Evolutionary conservation across 2,113 vertebrate genomes (phyloP).

Genomic region (Nannospalax galili): DNA sequence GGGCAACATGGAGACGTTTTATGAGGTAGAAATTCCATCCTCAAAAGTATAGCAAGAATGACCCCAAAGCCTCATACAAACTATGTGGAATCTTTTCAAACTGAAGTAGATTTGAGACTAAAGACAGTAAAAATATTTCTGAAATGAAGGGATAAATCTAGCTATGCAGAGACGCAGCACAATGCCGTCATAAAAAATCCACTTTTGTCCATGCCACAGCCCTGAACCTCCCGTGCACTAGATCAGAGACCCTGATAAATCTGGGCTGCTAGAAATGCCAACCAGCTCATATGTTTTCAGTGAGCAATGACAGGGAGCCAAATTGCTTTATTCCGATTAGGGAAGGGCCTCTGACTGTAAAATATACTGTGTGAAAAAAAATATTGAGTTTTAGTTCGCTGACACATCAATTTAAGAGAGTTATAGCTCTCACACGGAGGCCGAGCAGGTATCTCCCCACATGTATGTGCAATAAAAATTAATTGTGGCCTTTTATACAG

Average conservation of each 20-base stretch:
- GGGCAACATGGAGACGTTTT: background rate
- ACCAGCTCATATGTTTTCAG: constrained; percentile 89
- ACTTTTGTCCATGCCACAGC: constrained; percentile 84
- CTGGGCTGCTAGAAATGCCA: constrained; percentile 88
- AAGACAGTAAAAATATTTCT: constrained; percentile 83
- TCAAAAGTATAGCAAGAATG: constrained; percentile 44
- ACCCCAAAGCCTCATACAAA: constrained; percentile 68
- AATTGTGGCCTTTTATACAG: constrained; percentile 85
- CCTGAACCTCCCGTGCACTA: constrained; percentile 87
- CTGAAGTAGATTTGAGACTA: constrained; percentile 71
- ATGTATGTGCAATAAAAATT: constrained; percentile 89
- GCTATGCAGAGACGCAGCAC: constrained; percentile 72
- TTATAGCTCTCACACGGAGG: constrained; percentile 87
- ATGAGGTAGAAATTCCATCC: constrained; percentile 42
- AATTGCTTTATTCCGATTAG: constrained; percentile 91
- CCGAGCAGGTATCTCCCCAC: constrained; percentile 88
- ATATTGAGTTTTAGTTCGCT: constrained; percentile 89
- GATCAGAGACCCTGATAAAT: constrained; percentile 90
- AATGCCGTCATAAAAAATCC: constrained; percentile 86
- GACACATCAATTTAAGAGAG: constrained; percentile 91
- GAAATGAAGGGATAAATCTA: constrained; percentile 85
- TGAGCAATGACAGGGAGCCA: constrained; percentile 90
- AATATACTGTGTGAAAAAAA: constrained; percentile 87
- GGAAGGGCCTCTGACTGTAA: constrained; percentile 88
- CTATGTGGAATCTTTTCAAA: constrained; percentile 77